Percentiles rank a stretch among this genome's conserved stretches.
These are phyloP conservation scores for Ophthalmolycus amberensis DNA, from an alignment of 2,113 vertebrate genomes.

Conservation along the genomic window DNA sequence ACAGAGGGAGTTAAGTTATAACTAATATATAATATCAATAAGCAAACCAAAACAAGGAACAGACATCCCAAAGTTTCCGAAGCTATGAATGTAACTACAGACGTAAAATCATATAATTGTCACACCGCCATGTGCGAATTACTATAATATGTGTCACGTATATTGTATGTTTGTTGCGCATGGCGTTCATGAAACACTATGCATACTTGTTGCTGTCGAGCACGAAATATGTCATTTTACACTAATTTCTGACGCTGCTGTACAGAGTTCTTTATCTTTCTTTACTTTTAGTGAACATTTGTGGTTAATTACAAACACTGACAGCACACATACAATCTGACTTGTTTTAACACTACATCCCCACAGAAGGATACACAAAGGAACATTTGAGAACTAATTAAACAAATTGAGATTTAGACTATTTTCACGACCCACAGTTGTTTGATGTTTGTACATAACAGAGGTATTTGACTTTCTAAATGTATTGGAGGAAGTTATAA, in stretches of 20 bases:
- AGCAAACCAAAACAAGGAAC: not conserved
- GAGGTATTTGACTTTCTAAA: not conserved
- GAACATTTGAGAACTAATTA: not conserved
- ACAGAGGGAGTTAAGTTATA: not conserved
- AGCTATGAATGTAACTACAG: conserved; percentile 30
- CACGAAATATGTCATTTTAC: not conserved
- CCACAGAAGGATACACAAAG: not conserved
- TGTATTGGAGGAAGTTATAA: not conserved
- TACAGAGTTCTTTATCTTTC: not conserved
- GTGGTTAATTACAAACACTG: not conserved
- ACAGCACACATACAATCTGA: not conserved
- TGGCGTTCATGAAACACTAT: not conserved
- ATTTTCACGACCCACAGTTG: not conserved
- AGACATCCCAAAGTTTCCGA: conserved; percentile 2
- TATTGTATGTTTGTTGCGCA: not conserved
- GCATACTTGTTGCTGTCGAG: not conserved
- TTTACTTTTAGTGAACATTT: not conserved
- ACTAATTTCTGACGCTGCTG: conserved; percentile 29
- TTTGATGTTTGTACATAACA: not conserved
- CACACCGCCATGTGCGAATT: not conserved
- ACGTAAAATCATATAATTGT: not conserved
- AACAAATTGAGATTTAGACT: not conserved
- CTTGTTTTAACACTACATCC: conserved; percentile 2
- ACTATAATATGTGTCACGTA: not conserved
- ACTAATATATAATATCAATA: not conserved